Evolutionary conservation across 2,888 invertebrate genomes (phyloP), one percentile per base, ranked within the genome.

Genomic region (Euspilapteryx auroguttella): DNA sequence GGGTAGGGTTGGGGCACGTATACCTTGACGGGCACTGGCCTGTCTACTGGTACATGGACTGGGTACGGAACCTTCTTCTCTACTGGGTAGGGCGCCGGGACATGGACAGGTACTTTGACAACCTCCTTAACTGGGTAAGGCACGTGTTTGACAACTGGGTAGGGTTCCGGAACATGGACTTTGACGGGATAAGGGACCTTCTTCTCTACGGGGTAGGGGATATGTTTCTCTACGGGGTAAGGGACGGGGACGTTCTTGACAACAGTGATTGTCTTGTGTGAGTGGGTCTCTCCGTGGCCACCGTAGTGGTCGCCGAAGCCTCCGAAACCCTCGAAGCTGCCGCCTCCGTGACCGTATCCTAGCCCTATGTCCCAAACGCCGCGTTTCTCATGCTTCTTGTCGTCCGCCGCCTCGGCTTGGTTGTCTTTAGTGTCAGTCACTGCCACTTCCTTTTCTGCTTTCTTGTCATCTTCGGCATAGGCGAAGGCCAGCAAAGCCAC

Each of bases 361-460:
- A 80, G 69, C 38, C 79, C 79, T 36, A 55, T 52, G 32, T 77
- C 68, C 43, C 79, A 79, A 32, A 89, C 64, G 31, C 89, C 88
- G 45, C 89, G 81, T 55, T 89, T 89, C 40, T 87, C 86, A 52
- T 86, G 85, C 41, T 86, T 84, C 50, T 87, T 87, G 36, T 84
- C 84, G 29, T 61, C 76, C 31, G 62, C 55, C 31, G 62, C 55
- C 27, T 55, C 62, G 35, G 79, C 66, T 42, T 64, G 58, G 39
- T 63, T 55, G 27, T 69, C 75, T 48, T 79, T 75, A 48, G 68
- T 65, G 46, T 80, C 79, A 55, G 64, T 58, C 59, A 65, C 75
- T 59, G 75, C 76, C 69, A 73, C 73, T 71, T 76, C 76, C 42
- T 66, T 75, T 68, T 78, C 79, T 58, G 77, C 63, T 55, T 76